Evolutionary conservation across 1,140 invertebrate species (phyloP).

Genomic region (Drosophila kohkoa): DNA sequence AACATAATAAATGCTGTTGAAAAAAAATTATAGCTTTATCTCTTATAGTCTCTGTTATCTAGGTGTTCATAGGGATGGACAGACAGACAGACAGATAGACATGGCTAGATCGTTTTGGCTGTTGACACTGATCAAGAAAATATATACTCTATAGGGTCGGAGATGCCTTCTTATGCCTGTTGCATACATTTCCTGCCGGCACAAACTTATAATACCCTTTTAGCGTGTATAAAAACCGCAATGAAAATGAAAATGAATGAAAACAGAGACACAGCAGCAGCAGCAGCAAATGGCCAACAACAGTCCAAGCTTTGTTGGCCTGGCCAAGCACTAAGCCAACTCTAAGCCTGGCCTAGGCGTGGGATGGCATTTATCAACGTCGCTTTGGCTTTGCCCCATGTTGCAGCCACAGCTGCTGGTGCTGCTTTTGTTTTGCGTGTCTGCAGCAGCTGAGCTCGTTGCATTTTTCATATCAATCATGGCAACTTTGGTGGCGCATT

Average conservation of each 20-base stretch:
- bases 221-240: slow-evolving; percentile 47
- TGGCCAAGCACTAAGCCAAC: not conserved
- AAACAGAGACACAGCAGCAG: slow-evolving; percentile 5
- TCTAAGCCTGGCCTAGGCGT: slow-evolving; percentile 60
- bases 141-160: too few species aligned
- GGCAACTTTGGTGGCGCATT: slow-evolving; percentile 78
- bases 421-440: slow-evolving; percentile 46
- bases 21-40: too few species aligned
- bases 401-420: slow-evolving; percentile 44
- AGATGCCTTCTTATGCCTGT: too few species aligned
- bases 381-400: slow-evolving; percentile 42
- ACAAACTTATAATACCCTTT: too few species aligned
- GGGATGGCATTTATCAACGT: slow-evolving; percentile 82
- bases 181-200: too few species aligned
- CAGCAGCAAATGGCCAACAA: slow-evolving; percentile 18
- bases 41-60: too few species aligned
- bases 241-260: slow-evolving; percentile 78
- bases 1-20: too few species aligned
- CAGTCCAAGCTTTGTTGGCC: too few species aligned
- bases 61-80: too few species aligned
- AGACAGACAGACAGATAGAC: too few species aligned
- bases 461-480: slow-evolving; percentile 66
- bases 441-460: slow-evolving; percentile 38
- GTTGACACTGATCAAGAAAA: too few species aligned
- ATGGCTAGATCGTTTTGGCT: too few species aligned